phyloP scores from a whole-genome alignment of 1,140 invertebrate species.

The Zaprionus vittiger region DNA sequence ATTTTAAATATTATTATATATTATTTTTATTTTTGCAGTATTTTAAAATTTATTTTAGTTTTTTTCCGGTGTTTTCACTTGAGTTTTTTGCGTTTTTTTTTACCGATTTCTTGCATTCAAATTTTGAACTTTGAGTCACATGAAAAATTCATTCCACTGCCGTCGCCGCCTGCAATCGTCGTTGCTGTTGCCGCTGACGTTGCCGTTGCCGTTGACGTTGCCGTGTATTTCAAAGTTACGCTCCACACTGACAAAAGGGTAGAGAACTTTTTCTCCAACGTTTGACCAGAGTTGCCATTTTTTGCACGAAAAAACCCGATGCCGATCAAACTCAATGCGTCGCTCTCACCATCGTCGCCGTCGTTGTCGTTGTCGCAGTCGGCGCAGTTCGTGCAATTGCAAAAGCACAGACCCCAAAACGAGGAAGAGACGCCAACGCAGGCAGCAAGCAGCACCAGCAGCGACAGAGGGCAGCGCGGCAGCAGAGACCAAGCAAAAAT shows the following conservation, averaged over 20 bases:
- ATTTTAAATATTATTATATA: background rate
- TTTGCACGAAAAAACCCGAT: slow-evolving; percentile 39
- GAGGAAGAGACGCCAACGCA: slow-evolving; percentile 49
- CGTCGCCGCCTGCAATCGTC: slow-evolving; percentile 27
- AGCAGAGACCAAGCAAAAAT: slow-evolving; percentile 56
- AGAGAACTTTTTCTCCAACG: slow-evolving; percentile 81
- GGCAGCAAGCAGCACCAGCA: slow-evolving; percentile 31
- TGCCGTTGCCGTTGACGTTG: slow-evolving; percentile 41
- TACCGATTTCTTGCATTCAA: slow-evolving; percentile 2
- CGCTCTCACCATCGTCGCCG: slow-evolving; percentile 15
- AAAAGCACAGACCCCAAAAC: slow-evolving; percentile 49
- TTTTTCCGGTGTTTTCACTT: slow-evolving; percentile 21
- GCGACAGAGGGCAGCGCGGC: slow-evolving; percentile 20
- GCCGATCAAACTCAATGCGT: slow-evolving; percentile 50
- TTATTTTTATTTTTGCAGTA: background rate
- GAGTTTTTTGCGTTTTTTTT: slow-evolving; percentile 11
- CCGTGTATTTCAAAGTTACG: slow-evolving; percentile 80
- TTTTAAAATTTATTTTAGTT: slow-evolving; percentile 10
- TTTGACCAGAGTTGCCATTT: slow-evolving; percentile 66
- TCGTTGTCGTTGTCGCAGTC: slow-evolving; percentile 8
- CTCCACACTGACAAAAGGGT: slow-evolving; percentile 81
- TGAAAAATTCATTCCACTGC: slow-evolving; percentile 36
- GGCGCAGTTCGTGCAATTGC: slow-evolving; percentile 37
- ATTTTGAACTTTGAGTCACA: slow-evolving; percentile 34
- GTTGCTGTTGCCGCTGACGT: slow-evolving; percentile 30